Base-by-base conservation (phyloP, 1,140 invertebrate genomes). In the Bactericera cockerelli region DNA sequence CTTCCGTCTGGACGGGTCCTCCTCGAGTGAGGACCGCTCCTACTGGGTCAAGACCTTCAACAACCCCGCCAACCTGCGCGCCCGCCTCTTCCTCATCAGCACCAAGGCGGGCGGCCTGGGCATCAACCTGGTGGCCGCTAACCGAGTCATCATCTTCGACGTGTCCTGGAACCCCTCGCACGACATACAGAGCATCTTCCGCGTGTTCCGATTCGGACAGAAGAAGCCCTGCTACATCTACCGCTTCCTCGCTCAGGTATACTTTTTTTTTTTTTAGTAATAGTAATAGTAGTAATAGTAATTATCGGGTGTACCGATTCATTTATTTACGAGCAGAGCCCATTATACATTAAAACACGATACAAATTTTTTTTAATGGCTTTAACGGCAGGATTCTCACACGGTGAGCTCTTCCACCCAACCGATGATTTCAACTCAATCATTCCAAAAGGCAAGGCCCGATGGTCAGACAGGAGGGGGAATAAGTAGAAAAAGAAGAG, bases 81-180 rank as follows among this genome's bases (percentile, higher is more conserved):
- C 75, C 16, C 74, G 82, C 65, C 74, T 99, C 19, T 97, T 98
- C 71, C 75, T 99, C 8, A 93, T 99, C 65, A 98, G 94, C 1
- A 98, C 93, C 0, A 81, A 83, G 65, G 96, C 97, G 59, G 96
- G 96, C 36, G 92, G 92, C 4, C 75, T 99, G 16, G 97, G 93
- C 55, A 91, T 94, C 57, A 99, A 99, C 77, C 76, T 99, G 65
- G 84, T 90, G 14, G 91, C 86, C 0, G 95, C 96, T 1, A 99
- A 98, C 73, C 78, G 96, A 59, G 94, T 98, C 1, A 84, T 99
- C 16, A 90, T 99, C 55, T 96, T 99, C 72, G 95, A 98, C 74
- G 92, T 93, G 1, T 93, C 87, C 11, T 99, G 94, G 93, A 99
- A 99, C 77, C 95, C 95, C 3, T 91, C 91, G 0, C 84, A 95